Conservation (phyloP, 2,113 vertebrate genomes). For the Hypocryptadius cinnamomeus region DNA sequence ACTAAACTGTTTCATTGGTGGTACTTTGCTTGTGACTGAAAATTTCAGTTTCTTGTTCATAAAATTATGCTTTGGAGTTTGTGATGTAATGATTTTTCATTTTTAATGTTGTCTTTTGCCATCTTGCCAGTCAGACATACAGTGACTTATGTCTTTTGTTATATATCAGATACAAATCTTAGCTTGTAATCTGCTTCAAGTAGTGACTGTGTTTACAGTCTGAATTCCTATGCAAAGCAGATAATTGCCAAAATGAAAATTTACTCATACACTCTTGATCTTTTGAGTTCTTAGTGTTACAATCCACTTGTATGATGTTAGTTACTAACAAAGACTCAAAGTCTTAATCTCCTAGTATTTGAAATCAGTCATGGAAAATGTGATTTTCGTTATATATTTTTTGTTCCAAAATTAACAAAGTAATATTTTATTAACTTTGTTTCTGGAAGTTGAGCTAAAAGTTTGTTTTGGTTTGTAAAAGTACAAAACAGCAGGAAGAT, state of each 20-base stretch:
- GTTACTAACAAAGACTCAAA: not conserved
- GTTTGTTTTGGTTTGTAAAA: not conserved
- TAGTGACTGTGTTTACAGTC: not conserved
- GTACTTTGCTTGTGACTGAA: not conserved
- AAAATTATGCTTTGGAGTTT: not conserved
- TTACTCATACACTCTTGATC: not conserved
- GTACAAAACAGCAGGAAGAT: not conserved
- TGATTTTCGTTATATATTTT: not conserved
- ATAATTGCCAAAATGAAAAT: not conserved
- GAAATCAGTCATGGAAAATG: not conserved
- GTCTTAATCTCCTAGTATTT: not conserved
- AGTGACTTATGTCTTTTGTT: not conserved
- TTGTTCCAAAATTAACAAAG: not conserved
- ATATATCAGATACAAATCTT: not conserved
- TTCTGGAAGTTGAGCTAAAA: not conserved
- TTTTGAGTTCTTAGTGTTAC: not conserved
- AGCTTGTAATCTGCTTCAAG: not conserved
- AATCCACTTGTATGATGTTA: not conserved
- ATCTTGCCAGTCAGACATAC: not conserved
- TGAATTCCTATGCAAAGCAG: not conserved
- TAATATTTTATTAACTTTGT: not conserved
- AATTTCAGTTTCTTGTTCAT: not conserved
- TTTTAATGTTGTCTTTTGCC: not conserved
- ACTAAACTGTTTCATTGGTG: not conserved
- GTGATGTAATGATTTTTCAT: not conserved